Base-by-base conservation (phyloP, 2,888 invertebrate genomes). In the Cotesia congregata region DNA sequence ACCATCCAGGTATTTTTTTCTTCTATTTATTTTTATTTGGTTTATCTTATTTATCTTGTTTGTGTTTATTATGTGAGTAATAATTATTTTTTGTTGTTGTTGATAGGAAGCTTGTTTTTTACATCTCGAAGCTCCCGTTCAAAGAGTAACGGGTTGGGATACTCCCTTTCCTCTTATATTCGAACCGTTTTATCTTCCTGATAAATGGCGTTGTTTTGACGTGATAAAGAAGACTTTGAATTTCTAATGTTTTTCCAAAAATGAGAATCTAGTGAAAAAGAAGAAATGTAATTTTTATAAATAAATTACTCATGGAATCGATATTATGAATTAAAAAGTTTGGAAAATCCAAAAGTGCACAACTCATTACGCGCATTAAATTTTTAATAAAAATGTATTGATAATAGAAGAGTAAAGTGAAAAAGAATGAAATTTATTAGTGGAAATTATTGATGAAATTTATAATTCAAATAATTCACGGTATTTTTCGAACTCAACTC, bases 81-180 rank as follows among this genome's bases (percentile, higher is more conserved):
- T 41, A 17, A 77, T 59, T n/a, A 68, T 38, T 64, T 7, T 61
- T 72, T 15, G n/a, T 69, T 62, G 30, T 72, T 65, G 67, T 76
- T 41, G 72, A 50, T 92, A 98, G 96, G 94, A 95, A 86, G 94
- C 96, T 84, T 99, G 99, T 88, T 99, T 99, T 90, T 92, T 99
- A 64, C 93, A 96, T 88, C 92, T 99, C 83, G 98, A 99, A 90
- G 97, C 98, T 0, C 99, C 99, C 0, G 91, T 99, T 12, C 90
- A 92, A 67, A 93, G 99, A 81, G 96, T 97, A 69, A 93, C 97
- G 38, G 98, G 99, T 9, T 98, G 97, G 93, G 99, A 99, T 91
- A 96, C 98, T 1, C 99, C 99, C 9, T 99, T 99, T 91, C 97
- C 99, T 5, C 97, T 97, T 90, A 93, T 98, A 69, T 98, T 95